Evolutionary conservation across 2,113 vertebrate genomes (phyloP), one percentile per base, ranked within the genome.

Genomic region (Elephas maximus): DNA sequence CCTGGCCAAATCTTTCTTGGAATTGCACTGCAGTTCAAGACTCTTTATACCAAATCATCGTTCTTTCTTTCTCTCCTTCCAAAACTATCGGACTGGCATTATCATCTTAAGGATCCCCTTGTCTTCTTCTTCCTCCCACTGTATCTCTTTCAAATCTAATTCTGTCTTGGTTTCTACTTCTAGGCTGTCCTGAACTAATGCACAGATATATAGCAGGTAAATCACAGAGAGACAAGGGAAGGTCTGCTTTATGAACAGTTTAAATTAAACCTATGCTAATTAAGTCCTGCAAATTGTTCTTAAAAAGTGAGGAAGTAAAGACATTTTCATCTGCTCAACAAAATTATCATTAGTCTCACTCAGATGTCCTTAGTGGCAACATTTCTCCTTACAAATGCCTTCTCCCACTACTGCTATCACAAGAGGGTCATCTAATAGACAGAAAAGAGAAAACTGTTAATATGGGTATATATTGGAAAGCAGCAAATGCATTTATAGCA

Each of bases 261-360:
- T 85, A 95, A 88, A 95, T 85, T 83, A 93, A 85, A 92, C 26
- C 21, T 15, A 60, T 81, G 41, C 57, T 96, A 96, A 94, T 93
- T 41, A 12, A 93, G 45, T 41, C 48, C 8, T 86, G 60, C 23
- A 78, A 57, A 81, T 84, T 81, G 41, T 92, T 95, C 89, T n/a
- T 41, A 33, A 88, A 67, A 87, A 92, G 44, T 73, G 30, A 93
- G 5, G 76, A 76, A 78, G 41, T 60, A 57, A 90, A 79, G 82
- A 44, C 21, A 78, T 87, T 96, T 91, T 79, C 5, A 74, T 74
- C 41, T 21, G 7, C 48, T 94, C 86, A 93, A 90, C 37, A 88
- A 97, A 97, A 74, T 51, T 84, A 45, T 37, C 63, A 18, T 65
- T 62, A n/a, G 60, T 84, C 45, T 95, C 53, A 73, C 6, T 69